A percentile compares a stretch with the other conserved stretches of the same genome.
These are phyloP conservation scores for Palythoa heliodiscus DNA, from an alignment of 92 coral and sea anemone species.

Conservation along the genomic window DNA sequence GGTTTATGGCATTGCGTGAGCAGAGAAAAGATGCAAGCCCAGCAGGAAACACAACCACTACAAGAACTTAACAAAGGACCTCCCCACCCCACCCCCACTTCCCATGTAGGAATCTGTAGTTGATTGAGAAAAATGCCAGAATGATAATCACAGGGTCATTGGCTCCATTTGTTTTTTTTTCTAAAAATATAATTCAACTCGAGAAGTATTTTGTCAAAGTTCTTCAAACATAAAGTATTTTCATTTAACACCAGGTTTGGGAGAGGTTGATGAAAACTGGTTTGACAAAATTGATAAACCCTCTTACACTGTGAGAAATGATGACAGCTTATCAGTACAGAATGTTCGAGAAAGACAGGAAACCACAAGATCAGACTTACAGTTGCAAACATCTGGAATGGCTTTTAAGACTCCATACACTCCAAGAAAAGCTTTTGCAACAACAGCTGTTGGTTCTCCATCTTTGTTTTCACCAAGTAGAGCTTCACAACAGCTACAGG, in stretches of 20 bases:
- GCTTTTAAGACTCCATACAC: constrained; percentile 56
- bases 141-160: neutral
- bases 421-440: constrained; percentile 10
- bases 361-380: neutral
- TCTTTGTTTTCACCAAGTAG: constrained; percentile 63
- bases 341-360: neutral
- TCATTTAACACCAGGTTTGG: constrained; percentile 59
- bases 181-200: neutral
- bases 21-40: no score
- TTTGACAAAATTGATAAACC: constrained; percentile 10
- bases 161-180: neutral
- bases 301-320: neutral
- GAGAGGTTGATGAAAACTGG: constrained; percentile 79
- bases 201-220: no score
- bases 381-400: neutral
- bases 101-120: neutral
- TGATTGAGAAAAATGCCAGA: neutral
- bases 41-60: no score
- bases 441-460: constrained; percentile 39
- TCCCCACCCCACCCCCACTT: no score
- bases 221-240: neutral
- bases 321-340: neutral
- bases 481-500: constrained; percentile 35
- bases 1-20: no score
- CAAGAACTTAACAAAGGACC: no score